Percentiles rank a stretch among this genome's conserved stretches.
phyloP scores from a whole-genome alignment of 2,113 vertebrate genomes.

The Rallus limicola region DNA sequence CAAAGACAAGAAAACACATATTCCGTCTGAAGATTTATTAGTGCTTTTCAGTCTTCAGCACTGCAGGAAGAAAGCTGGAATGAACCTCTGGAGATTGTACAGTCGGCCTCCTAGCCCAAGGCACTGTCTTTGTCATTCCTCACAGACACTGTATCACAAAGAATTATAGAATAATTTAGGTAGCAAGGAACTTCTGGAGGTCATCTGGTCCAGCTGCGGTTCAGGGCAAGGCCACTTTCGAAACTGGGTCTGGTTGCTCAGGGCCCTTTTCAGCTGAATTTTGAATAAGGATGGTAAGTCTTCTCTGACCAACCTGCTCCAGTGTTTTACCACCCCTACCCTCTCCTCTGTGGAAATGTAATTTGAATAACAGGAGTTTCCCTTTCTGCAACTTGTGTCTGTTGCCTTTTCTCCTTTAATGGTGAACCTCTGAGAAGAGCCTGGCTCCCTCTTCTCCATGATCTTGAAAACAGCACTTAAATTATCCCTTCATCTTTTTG shows the following conservation, averaged over 20 bases:
- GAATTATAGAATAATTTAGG: not conserved
- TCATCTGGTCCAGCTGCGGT: not conserved
- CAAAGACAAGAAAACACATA: not conserved
- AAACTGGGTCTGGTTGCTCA: not conserved
- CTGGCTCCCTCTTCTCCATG: not conserved
- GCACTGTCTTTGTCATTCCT: slow-evolving; percentile 42
- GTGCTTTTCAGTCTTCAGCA: not conserved
- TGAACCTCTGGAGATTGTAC: slow-evolving; percentile 13
- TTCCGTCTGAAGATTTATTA: slow-evolving; percentile 20
- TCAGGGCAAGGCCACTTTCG: not conserved
- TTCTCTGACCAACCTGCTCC: not conserved
- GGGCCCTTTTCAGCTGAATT: not conserved
- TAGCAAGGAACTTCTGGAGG: not conserved
- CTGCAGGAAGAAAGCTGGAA: not conserved
- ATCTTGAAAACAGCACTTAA: not conserved
- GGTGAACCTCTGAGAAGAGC: not conserved
- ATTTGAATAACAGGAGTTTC: not conserved
- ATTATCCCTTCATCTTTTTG: not conserved
- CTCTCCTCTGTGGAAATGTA: no score
- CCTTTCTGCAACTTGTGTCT: not conserved
- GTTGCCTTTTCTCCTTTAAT: not conserved
- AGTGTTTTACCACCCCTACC: not conserved
- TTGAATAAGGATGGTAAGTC: not conserved
- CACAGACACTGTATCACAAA: not conserved
- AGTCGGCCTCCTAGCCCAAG: not conserved